Evolutionary conservation across 2,888 invertebrate genomes (phyloP).

Genomic region (Diarsia brunnea): DNA sequence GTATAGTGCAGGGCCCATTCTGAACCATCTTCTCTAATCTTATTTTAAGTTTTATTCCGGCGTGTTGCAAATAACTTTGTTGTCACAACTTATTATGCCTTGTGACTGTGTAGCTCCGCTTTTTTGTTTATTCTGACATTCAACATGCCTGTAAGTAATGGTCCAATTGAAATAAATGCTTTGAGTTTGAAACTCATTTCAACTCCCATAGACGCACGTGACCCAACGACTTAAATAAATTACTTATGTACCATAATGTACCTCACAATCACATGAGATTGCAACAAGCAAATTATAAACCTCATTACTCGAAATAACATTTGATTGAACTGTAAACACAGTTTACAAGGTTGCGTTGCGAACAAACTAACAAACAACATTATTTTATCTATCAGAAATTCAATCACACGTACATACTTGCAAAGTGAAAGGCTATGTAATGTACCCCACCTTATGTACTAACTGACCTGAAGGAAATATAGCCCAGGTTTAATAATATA

Average conservation of each 20-base stretch:
- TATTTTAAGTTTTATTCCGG: not conserved
- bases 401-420: not conserved
- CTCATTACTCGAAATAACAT: conserved; percentile 21
- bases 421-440: not conserved
- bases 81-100: no score
- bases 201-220: conserved; percentile 1
- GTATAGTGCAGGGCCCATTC: no score
- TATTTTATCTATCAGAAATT: conserved; percentile 19
- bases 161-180: no score
- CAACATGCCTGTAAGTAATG: no score
- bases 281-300: conserved; percentile 17
- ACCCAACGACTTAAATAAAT: conserved; percentile 2
- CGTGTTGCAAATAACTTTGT: not conserved
- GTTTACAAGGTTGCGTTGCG: conserved; percentile 5
- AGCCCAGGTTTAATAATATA: not conserved
- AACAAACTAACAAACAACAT: not conserved
- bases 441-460: not conserved
- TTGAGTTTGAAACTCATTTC: not conserved
- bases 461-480: not conserved
- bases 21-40: no score
- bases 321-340: conserved; percentile 33
- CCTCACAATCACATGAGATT: not conserved
- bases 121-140: no score
- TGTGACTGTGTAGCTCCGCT: no score
- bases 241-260: not conserved